Base-by-base conservation (phyloP, 2,888 invertebrate genomes). In the Andricus curvator region DNA sequence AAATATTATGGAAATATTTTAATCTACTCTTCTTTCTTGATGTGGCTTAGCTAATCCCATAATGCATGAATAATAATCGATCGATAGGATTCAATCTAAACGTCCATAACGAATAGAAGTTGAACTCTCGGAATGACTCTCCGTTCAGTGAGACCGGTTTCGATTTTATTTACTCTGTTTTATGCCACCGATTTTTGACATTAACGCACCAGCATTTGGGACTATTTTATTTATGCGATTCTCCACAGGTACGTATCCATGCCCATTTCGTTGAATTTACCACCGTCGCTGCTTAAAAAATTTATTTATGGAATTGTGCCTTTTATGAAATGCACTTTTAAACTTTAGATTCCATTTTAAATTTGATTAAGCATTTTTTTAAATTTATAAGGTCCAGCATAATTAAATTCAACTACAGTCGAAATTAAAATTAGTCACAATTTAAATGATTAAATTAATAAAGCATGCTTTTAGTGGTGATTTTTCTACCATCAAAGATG, bases 171-270 rank as follows among this genome's bases (percentile, higher is more conserved):
- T 74, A 74, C 74, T 74, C 74, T 74, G 37, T 74, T 74, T 74
- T 74, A 74, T 74, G 56, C 56, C 74, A 74, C 70, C 70, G 70
- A 74, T 74, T 74, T 74, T 74, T 56, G 70, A 74, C 70, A 74
- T 74, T 74, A 74, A 74, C 70, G 51, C 70, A 56, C 70, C 51
- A 51, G 51, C 70, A 74, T 74, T 74, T 33, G 70, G 70, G 70
- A 51, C 70, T 74, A 74, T 74, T 74, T 74, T 74, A 74, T 74
- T 74, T 74, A 74, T 74, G 74, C 33, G 74, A 74, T 74, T 74
- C 74, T 56, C 74, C 56, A 33, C 74, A 74, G 74, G 74, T n/a
- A 74, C 56, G 74, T 56, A 74, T 56, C 74, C 48, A 51, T 74
- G 33, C 51, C 20, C 70, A 74, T 74, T 74, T 74, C 70, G 33